These are phyloP conservation scores for Actinemys pallida DNA, from an alignment of 2,113 vertebrate species.

Conservation along the genomic window DNA sequence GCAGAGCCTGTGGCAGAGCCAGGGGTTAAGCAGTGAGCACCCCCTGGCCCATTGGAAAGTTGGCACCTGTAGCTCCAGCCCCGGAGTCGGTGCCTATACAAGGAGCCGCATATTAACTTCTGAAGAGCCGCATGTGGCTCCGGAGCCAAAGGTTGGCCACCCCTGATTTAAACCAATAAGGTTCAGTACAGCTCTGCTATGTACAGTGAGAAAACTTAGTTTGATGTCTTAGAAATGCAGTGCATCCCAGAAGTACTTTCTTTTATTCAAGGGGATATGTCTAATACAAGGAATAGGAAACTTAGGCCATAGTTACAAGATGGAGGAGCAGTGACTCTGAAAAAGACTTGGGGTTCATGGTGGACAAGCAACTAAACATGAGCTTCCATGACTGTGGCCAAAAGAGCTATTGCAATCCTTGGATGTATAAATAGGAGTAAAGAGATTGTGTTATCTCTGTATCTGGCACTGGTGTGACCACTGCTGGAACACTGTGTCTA, in stretches of 20 bases:
- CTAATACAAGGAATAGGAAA: neutral
- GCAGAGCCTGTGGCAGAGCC: too few species aligned
- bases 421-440: neutral
- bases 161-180: neutral
- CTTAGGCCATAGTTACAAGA: accelerated
- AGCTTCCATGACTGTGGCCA: neutral
- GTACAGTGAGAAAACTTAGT: neutral
- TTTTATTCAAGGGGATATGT: neutral
- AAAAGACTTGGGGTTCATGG: neutral
- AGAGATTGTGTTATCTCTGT: neutral
- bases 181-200: neutral
- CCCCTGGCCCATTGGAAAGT: too few species aligned
- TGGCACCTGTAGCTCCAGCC: too few species aligned
- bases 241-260: neutral
- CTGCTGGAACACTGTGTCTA: neutral
- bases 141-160: too few species aligned
- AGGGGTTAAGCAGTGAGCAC: too few species aligned
- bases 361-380: neutral
- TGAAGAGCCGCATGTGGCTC: too few species aligned
- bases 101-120: too few species aligned
- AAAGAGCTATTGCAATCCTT: neutral
- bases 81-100: too few species aligned
- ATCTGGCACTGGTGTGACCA: neutral
- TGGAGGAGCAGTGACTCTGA: neutral
- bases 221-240: neutral